Conservation (phyloP, 2,797 vertebrate genomes). For the Centropyge bicolor region DNA sequence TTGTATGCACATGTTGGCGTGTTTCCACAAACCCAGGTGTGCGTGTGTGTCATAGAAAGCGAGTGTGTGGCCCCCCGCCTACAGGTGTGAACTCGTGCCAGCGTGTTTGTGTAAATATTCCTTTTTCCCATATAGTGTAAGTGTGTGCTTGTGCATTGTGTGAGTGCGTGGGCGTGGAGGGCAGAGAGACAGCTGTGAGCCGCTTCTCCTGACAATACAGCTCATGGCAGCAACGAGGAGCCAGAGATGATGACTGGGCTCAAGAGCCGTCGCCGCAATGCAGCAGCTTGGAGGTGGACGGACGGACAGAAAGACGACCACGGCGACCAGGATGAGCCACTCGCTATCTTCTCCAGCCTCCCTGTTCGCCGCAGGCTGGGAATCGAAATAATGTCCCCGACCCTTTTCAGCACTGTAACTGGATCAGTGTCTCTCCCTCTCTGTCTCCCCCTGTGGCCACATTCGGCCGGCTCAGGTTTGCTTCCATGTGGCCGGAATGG, state of each 20-base stretch:
- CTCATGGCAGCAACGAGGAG: conserved; percentile 19
- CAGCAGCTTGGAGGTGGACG: conserved; percentile 57
- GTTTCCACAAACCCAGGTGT: neutral
- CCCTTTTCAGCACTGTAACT: conserved; percentile 9
- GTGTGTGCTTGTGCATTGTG: neutral
- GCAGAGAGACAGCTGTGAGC: conserved; percentile 57
- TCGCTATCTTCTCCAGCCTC: neutral
- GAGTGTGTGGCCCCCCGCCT: neutral
- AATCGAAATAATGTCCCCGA: neutral
- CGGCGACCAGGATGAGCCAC: neutral
- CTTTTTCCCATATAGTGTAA: neutral
- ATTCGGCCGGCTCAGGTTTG: neutral
- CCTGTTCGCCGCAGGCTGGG: neutral
- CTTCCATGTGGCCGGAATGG: neutral
- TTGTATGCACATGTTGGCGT: neutral
- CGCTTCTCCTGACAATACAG: conserved; percentile 34
- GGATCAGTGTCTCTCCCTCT: conserved; percentile 11
- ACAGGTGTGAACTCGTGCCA: neutral
- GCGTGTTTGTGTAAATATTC: neutral
- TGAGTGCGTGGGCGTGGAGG: neutral
- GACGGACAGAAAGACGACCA: neutral
- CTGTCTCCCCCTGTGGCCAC: conserved; percentile 21
- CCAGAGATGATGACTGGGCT: conserved; percentile 52
- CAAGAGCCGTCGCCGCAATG: conserved; percentile 73
- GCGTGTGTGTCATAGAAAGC: conserved; percentile 1